Evolutionary conservation across 2,113 vertebrate genomes (phyloP).

Genomic region (Nothocercus julius): DNA sequence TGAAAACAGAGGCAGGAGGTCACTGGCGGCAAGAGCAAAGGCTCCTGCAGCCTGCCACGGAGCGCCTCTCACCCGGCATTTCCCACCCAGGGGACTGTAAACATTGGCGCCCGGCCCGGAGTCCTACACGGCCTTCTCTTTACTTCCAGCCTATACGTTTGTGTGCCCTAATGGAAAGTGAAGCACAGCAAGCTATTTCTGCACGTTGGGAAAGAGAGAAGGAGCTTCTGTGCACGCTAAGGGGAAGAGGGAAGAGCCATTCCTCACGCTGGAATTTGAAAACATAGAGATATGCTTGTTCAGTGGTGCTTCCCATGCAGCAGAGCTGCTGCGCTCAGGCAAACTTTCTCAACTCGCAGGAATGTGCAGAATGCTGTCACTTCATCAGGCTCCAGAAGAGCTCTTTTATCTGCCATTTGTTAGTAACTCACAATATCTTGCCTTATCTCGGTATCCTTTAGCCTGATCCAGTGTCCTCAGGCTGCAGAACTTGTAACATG

Average conservation of each 20-base stretch:
- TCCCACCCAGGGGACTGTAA: constrained; percentile 95
- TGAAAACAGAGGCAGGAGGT: constrained; percentile 83
- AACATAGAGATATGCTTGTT: constrained; percentile 75
- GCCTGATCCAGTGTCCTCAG: constrained; percentile 65
- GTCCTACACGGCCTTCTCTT: constrained; percentile 78
- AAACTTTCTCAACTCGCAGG: constrained; percentile 87
- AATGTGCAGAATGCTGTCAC: constrained; percentile 94
- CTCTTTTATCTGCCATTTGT: constrained; percentile 83
- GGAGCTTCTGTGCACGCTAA: constrained; percentile 58
- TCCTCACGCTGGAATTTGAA: constrained; percentile 67
- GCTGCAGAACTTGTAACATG: constrained; percentile 67
- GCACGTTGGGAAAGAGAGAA: constrained; percentile 45
- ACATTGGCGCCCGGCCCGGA: constrained; percentile 86
- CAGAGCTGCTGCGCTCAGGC: constrained; percentile 70
- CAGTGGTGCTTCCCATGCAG: constrained; percentile 61
- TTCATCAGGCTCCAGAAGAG: constrained; percentile 88
- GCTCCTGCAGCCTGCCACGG: constrained; percentile 80
- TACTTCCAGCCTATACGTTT: constrained; percentile 72
- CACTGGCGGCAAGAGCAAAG: constrained; percentile 82
- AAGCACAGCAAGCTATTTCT: constrained; percentile 53
- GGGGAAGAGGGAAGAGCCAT: constrained; percentile 34
- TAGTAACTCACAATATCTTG: constrained; percentile 78
- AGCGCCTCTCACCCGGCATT: constrained; percentile 88
- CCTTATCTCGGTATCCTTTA: constrained; percentile 80
- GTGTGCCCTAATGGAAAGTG: constrained; percentile 66